Evolutionary conservation across 2,113 vertebrate genomes (phyloP).

Genomic region (Datnioides undecimradiatus): DNA sequence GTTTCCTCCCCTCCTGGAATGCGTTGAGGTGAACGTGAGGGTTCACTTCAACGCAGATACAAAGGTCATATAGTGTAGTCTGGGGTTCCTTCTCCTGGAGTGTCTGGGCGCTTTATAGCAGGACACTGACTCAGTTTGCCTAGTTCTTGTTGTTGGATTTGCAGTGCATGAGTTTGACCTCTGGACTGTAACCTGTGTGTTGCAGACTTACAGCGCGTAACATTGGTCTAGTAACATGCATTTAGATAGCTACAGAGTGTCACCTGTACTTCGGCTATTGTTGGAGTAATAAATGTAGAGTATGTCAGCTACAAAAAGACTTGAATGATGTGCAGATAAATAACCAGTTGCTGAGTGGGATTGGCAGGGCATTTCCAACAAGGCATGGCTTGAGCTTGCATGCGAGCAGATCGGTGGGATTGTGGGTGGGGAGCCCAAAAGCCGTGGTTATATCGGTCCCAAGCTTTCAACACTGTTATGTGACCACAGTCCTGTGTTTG

Average conservation of each 20-base stretch:
- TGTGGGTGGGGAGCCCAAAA: conserved; percentile 48
- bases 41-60: conserved; percentile 19
- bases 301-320: conserved; percentile 10
- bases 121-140: conserved; percentile 35
- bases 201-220: conserved; percentile 32
- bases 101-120: conserved; percentile 9
- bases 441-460: conserved; percentile 68
- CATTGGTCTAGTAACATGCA: background rate
- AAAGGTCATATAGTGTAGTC: conserved; percentile 44
- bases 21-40: conserved; percentile 22
- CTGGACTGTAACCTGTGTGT: conserved; percentile 32
- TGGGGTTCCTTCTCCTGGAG: conserved; percentile 12
- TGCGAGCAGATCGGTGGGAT: conserved; percentile 64
- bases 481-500: conserved; percentile 30
- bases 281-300: conserved; percentile 16
- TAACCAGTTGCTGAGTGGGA: conserved; percentile 47
- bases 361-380: conserved; percentile 44
- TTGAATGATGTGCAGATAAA: background rate
- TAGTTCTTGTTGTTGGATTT: conserved; percentile 38
- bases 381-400: conserved; percentile 73
- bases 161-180: conserved; percentile 51
- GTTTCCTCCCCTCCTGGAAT: conserved; percentile 34
- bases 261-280: conserved; percentile 1
- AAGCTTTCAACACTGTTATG: conserved; percentile 56
- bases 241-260: conserved; percentile 12